Evolutionary conservation across 2,113 vertebrate genomes (phyloP), one percentile per base, ranked within the genome.

Genomic region (Gopherus evgoodei): DNA sequence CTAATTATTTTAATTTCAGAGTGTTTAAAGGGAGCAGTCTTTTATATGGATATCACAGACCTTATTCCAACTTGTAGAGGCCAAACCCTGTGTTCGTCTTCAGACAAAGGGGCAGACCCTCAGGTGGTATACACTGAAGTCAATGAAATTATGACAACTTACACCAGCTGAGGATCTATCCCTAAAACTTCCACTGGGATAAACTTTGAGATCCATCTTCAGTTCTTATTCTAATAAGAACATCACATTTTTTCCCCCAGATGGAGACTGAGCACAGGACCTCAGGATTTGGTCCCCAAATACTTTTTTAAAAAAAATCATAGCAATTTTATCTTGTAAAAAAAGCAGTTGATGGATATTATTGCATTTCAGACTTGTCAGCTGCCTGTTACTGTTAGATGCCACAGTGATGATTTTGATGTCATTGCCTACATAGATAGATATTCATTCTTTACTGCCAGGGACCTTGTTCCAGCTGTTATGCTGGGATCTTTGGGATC

Each of bases 221-320:
- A 93, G 91, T 88, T 80, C 87, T 91, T 91, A 59, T 14, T 56
- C 82, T 90, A 88, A 88, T 52, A 93, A 86, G 89, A 83, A 91
- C 94, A 86, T 1, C 79, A 84, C 57, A 29, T 29, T 11, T 14
- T 5, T 27, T 12, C 62, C 88, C 83, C n/a, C 78, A 94, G 88
- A 90, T 93, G 62, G 92, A 92, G 65, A 4, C 86, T 90, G 92
- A 16, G 19, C 29, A 10, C 14, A 88, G 44, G 86, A 79, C 35
- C 38, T 83, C 85, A 92, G 25, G 81, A 86, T 6, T 2, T 72
- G 35, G 59, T 78, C 91, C 47, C 88, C 91, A 96, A 89, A 93
- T 91, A 65, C 31, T n/a, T 69, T 65, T 4, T 4, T 5, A 3
- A n/a, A 69, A 14, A 69, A 31, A 62, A 62, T 62, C 35, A 69